Base-by-base conservation (phyloP, 1,140 invertebrate genomes). In the Tetragonula clypearis region DNA sequence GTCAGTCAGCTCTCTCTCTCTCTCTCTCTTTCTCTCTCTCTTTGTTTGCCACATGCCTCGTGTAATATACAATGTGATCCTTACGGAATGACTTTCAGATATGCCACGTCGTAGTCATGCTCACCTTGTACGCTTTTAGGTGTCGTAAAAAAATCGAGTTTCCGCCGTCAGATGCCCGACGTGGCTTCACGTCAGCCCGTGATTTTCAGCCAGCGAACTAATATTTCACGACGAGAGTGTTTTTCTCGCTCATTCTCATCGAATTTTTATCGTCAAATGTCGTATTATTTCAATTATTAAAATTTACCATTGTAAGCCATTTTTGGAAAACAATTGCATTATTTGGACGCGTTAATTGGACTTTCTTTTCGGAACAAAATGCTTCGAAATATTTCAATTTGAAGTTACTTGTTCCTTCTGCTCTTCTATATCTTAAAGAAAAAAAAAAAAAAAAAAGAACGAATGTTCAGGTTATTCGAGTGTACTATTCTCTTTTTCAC, bases 121-220 rank as follows among this genome's bases (percentile, higher is more conserved):
- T 76, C 69, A 3, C 26, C 60, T n/a, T n/a, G 41, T 19, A 23
- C n/a, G 35, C 26, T 76, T 76, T 76, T 76, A 82, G 80, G 9
- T n/a, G 72, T 82, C 80, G 71, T 82, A 82, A 82, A 74, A 62
- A 66, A 55, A 75, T 74, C 49, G 80, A 82, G 35, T 82, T 82
- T 62, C 56, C 71, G 56, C 41, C 55, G 58, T 55, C 62, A 9
- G 30, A 19, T 14, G 2, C 14, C 9, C 21, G 62, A 17, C 17
- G 19, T 30, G 15, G 21, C 11, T n/a, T 23, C 23, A n/a, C n/a
- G 17, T 14, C 23, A n/a, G 6, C 6, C 75, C 15, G 19, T 8
- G 35, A 69, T 68, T 55, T 79, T 65, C 41, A 49, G 6, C 9
- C 49, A 19, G 8, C 17, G 23, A 21, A 35, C 21, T 62, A 49